These are phyloP conservation scores for Linnaemya tessellans DNA, from an alignment of 2,888 invertebrate species.

Conservation along the genomic window DNA sequence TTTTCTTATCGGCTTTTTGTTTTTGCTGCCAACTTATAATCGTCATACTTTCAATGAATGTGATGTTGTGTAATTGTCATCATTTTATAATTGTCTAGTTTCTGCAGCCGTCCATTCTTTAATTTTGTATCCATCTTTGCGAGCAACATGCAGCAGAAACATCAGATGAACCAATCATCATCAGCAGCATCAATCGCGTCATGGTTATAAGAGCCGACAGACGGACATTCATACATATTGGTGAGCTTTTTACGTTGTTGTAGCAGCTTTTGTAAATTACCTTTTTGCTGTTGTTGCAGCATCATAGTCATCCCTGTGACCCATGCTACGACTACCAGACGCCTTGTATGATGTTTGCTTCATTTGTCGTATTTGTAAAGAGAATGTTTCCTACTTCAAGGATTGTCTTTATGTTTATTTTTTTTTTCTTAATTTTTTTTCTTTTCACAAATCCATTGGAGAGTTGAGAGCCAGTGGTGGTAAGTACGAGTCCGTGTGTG, in stretches of 20 bases:
- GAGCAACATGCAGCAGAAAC: slow-evolving; percentile 37
- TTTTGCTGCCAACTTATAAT: slow-evolving; percentile 32
- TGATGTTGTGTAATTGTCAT: slow-evolving; percentile 77
- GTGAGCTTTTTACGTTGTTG: slow-evolving; percentile 77
- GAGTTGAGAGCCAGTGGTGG: slow-evolving; percentile 17
- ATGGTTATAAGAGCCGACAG: slow-evolving; percentile 48
- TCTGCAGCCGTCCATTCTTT: slow-evolving; percentile 57
- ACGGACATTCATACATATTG: slow-evolving; percentile 47
- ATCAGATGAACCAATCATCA: slow-evolving; percentile 69
- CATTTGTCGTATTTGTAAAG: slow-evolving; percentile 75
- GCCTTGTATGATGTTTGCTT: slow-evolving; percentile 81
- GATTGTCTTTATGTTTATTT: slow-evolving; percentile 54
- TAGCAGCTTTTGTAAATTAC: slow-evolving; percentile 52
- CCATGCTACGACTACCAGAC: slow-evolving; percentile 79
- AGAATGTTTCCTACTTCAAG: slow-evolving; percentile 68
- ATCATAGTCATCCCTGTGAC: slow-evolving; percentile 75
- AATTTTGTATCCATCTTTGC: slow-evolving; percentile 38
- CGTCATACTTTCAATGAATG: slow-evolving; percentile 65
- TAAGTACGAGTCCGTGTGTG: slow-evolving; percentile 4
- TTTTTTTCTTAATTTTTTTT: slow-evolving; percentile 47
- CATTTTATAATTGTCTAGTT: slow-evolving; percentile 81
- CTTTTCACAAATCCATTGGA: slow-evolving; percentile 35
- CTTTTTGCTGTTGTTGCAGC: slow-evolving; percentile 33
- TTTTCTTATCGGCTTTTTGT: slow-evolving; percentile 37
- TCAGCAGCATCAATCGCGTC: slow-evolving; percentile 41